Evolutionary conservation across 2,888 invertebrate genomes (phyloP).

Genomic region (Willowsia nigromaculata): DNA sequence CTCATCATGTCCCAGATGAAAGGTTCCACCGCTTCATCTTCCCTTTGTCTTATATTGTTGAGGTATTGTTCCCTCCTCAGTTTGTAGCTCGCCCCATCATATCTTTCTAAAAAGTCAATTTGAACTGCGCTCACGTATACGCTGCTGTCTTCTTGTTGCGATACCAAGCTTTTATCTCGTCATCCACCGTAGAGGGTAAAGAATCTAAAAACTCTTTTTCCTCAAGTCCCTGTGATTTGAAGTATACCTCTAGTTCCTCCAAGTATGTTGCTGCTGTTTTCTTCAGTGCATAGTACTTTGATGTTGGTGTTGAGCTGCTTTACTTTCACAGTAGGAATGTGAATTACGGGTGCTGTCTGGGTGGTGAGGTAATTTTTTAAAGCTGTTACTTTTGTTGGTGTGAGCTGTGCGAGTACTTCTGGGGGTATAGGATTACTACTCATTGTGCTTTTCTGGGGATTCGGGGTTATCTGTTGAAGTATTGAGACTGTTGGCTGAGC

Average conservation of each 20-base stretch:
- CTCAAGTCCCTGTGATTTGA: neutral
- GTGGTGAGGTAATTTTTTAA: too few relatives aligned
- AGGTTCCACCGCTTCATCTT: neutral
- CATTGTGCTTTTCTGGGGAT: too few relatives aligned
- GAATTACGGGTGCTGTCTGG: too few relatives aligned
- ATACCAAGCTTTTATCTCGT: neutral
- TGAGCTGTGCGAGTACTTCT: too few relatives aligned
- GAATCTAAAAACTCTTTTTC: neutral
- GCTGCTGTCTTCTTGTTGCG: neutral
- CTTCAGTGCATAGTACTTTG: neutral
- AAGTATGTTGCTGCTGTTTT: neutral
- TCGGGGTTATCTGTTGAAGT: too few relatives aligned
- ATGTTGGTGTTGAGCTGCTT: too few relatives aligned
- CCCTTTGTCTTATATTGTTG: too few relatives aligned
- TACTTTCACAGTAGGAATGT: too few relatives aligned
- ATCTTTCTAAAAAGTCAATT: neutral
- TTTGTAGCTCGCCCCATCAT: neutral
- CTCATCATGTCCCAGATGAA: slow-evolving; percentile 19
- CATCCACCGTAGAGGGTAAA: neutral
- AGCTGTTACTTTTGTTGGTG: too few relatives aligned
- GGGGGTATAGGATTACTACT: too few relatives aligned
- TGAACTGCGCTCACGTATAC: neutral
- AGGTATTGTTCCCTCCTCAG: neutral
- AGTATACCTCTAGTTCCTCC: neutral
- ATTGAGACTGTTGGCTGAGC: too few relatives aligned